phyloP scores from a whole-genome alignment of 2,113 vertebrate species.

The Oncorhynchus keta region DNA sequence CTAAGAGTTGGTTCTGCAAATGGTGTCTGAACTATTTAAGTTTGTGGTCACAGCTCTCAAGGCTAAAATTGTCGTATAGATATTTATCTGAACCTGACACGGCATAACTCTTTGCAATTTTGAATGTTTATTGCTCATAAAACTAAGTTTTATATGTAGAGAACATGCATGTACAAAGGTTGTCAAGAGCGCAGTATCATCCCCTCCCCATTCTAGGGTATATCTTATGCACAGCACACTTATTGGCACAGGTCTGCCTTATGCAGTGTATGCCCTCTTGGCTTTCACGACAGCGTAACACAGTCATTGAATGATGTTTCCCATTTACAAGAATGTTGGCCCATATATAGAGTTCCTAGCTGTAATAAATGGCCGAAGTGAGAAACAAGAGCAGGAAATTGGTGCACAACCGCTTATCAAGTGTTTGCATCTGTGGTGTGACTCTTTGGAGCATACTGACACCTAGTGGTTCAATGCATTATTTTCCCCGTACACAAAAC shows the following conservation, averaged over 20 bases:
- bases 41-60: not conserved
- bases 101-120: not conserved
- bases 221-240: not conserved
- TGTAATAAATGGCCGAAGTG: not conserved
- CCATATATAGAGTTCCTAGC: slow-evolving; percentile 56
- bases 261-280: not conserved
- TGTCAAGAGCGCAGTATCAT: not conserved
- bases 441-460: slow-evolving; percentile 27
- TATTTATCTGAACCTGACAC: not conserved
- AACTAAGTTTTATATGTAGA: not conserved
- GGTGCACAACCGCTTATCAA: not conserved
- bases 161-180: not conserved
- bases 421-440: not conserved
- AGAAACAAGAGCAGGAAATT: slow-evolving; percentile 38
- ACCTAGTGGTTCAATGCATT: slow-evolving; percentile 45
- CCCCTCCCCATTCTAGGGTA: not conserved
- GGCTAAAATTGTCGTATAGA: not conserved
- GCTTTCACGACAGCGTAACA: not conserved
- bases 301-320: slow-evolving; percentile 9
- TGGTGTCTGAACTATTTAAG: not conserved
- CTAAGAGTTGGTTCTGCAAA: not conserved
- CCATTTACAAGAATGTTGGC: slow-evolving; percentile 37
- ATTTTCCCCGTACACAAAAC: not conserved
- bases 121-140: not conserved
- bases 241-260: not conserved